phyloP scores from a whole-genome alignment of 1,140 invertebrate genomes.

The Bombyx mandarina region DNA sequence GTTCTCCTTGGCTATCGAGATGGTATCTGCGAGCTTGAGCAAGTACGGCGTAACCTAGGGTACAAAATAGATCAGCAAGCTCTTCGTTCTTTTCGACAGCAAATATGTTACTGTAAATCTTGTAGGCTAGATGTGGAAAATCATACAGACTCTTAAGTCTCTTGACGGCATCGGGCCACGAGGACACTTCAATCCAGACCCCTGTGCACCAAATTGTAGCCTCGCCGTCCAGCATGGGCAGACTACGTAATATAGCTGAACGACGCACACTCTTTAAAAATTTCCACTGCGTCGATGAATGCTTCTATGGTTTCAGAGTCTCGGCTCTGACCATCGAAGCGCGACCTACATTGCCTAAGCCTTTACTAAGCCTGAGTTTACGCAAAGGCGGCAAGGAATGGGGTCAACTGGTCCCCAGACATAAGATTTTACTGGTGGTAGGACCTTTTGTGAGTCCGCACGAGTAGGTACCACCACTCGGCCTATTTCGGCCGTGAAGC shows the following conservation, averaged over 20 bases:
- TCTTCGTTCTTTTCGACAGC: constrained; percentile 11
- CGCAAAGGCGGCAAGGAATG: constrained; percentile 8
- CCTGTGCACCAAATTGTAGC: constrained; percentile 18
- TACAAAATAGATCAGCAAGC: constrained; percentile 27
- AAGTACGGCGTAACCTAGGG: constrained; percentile 34
- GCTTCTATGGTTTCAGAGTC: constrained; percentile 11
- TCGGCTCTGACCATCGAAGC: constrained; percentile 12
- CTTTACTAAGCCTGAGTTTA: constrained; percentile 4
- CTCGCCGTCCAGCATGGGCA: constrained; percentile 15
- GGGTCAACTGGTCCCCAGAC: constrained; percentile 3
- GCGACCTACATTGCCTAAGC: constrained; percentile 6
- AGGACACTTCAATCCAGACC: constrained; percentile 6
- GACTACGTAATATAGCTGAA: constrained; percentile 14
- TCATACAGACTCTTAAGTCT: constrained; percentile 11
- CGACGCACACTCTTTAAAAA: constrained; percentile 11
- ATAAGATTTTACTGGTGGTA: constrained; percentile 5
- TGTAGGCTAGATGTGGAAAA: constrained; percentile 13
- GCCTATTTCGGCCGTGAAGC: too few relatives aligned
- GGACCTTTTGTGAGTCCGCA: too few relatives aligned
- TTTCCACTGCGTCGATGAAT: constrained; percentile 14
- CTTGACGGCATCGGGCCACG: constrained; percentile 11
- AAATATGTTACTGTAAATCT: constrained; percentile 17
- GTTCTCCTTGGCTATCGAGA: constrained; percentile 18
- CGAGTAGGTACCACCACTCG: too few relatives aligned
- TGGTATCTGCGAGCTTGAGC: constrained; percentile 8